Percentiles rank a stretch among this genome's conserved stretches.
phyloP scores from a whole-genome alignment of 2,888 invertebrate species.

The Synanthedon formicaeformis region DNA sequence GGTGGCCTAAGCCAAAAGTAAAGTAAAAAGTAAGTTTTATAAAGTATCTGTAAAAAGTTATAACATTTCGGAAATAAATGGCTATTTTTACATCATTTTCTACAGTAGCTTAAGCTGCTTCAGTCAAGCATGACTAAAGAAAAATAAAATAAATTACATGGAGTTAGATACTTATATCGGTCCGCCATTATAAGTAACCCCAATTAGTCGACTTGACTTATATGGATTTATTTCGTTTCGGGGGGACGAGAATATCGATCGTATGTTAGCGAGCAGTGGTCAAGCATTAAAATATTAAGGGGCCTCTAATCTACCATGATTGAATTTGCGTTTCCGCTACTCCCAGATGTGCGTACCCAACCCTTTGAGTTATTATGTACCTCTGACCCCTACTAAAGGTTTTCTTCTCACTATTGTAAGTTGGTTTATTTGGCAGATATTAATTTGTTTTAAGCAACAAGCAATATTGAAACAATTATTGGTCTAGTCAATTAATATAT shows the following conservation, averaged over 20 bases:
- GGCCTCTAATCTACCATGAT: conserved; percentile 64
- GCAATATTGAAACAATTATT: too few species aligned
- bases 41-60: too few species aligned
- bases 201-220: conserved; percentile 66
- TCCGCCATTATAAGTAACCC: conserved; percentile 70
- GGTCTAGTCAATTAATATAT: too few species aligned
- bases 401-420: conserved; percentile 7
- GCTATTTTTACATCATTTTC: too few species aligned
- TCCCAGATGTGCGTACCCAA: conserved; percentile 33
- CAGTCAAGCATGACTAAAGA: not conserved
- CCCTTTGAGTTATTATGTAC: conserved; percentile 33
- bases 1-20: too few species aligned
- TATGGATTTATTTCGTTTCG: conserved; percentile 52
- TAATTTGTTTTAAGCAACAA: too few species aligned
- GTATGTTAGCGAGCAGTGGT: conserved; percentile 57
- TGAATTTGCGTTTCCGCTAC: conserved; percentile 60
- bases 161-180: conserved; percentile 45
- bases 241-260: conserved; percentile 54
- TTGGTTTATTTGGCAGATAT: too few species aligned
- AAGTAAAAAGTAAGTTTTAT: too few species aligned
- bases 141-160: conserved; percentile 56
- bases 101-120: too few species aligned
- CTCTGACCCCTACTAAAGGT: conserved; percentile 21
- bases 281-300: conserved; percentile 69
- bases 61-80: too few species aligned